Base-by-base conservation (phyloP, 2,888 invertebrate genomes). In the Abscondita cerata region DNA sequence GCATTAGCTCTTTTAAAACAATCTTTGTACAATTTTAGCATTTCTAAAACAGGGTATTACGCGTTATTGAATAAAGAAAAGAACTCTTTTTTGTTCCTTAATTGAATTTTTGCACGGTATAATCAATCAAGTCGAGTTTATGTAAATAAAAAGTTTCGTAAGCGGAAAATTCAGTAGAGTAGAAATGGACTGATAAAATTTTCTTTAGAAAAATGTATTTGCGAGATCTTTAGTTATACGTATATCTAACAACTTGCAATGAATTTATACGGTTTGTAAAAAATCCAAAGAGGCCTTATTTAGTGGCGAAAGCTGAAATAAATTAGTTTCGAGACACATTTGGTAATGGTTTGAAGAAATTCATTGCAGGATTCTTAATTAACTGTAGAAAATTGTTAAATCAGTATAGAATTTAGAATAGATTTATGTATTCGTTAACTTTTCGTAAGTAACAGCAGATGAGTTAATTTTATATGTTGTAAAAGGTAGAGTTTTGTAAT, bases 391-490 rank as follows among this genome's bases (percentile, higher is more conserved):
- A 52, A 53, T 53, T 59, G 59, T 59, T 59, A 52, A 52, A 25
- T 36, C 36, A 52, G 59, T 59, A 47, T 57, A 62, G 62, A 50
- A 18, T 40, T 20, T 57, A 62, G 55, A 52, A 36, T 57, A 57
- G 62, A 48, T 36, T 57, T 52, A 52, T 57, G 38, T 52, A 57
- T 62, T 62, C 57, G 62, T 62, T 62, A 62, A 62, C 33, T 46
- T 55, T 62, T 53, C 16, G 62, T 57, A 56, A 48, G 36, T 40
- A 38, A 46, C 46, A 62, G 51, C 41, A 44, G 18, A 54, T 50
- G 57, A 52, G 62, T 62, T 62, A 62, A 57, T 62, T 62, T 62
- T 62, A 57, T 62, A 62, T 62, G 62, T 62, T 62, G 62, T 62
- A 62, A 48, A 54, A 60, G 54, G 41, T 50, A 19, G 31, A 53